These are phyloP conservation scores for Cydia fagiglandana DNA, from an alignment of 1,140 invertebrate species.

Conservation along the genomic window DNA sequence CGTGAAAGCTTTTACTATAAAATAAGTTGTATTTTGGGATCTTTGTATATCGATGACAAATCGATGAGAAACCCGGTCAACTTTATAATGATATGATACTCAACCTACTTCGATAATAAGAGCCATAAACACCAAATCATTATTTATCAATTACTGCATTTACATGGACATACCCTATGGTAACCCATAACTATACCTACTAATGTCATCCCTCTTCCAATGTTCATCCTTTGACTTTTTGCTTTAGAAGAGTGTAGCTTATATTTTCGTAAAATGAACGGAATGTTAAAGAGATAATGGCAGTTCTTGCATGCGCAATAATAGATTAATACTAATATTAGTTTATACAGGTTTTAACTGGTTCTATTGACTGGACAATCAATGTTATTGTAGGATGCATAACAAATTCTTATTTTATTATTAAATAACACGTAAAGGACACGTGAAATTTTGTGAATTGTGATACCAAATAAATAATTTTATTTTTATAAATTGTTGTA, in stretches of 20 bases:
- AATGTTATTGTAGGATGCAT: background rate
- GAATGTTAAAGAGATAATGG: no score
- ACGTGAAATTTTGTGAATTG: background rate
- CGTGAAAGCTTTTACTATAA: background rate
- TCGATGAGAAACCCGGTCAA: no score
- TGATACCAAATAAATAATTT: background rate
- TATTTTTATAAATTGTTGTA: background rate
- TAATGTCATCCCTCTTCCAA: no score
- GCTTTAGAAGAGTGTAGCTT: no score
- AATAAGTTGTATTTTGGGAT: background rate
- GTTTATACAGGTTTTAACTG: constrained; percentile 6
- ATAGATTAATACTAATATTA: background rate
- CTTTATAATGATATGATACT: no score
- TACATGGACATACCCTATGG: no score
- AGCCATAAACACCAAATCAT: no score
- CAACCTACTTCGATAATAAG: no score
- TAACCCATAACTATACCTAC: no score
- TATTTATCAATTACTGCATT: no score
- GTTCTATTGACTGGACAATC: background rate
- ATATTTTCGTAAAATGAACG: no score
- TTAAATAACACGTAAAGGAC: background rate
- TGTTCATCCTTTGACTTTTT: no score
- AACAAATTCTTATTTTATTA: background rate
- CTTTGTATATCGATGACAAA: background rate
- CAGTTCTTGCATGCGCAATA: background rate